Evolutionary conservation across 2,888 invertebrate genomes (phyloP), one percentile per base, ranked within the genome.

Genomic region (Ormyrus pomaceus): DNA sequence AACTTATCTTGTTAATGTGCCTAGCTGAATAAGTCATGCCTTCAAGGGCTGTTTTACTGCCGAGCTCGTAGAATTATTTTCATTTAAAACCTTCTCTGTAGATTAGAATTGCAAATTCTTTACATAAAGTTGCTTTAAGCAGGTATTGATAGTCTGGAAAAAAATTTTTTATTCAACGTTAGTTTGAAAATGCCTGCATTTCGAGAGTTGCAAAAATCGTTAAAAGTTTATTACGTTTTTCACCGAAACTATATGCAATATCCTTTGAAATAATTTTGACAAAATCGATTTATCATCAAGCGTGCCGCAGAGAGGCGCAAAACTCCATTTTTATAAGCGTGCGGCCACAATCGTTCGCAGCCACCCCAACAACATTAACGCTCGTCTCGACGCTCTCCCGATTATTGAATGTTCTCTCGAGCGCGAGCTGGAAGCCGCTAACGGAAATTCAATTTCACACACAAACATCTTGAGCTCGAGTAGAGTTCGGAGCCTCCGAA

Each of bases 381-480:
- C 76, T 46, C 62, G 34, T 34, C 34, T 34, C 34, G 34, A 34
- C 34, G 34, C 50, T 10, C 70, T 8, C 9, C 58, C 68, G 76
- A 71, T 80, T 77, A 80, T 80, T 76, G 80, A 71, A 76, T 74
- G 73, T 64, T 69, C 73, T 70, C 77, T 73, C 45, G 51, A 78
- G 65, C 77, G 72, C 45, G 56, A 55, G 51, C 9, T 56, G 75
- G 72, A 64, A 79, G 82, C 79, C 70, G 70, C 82, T 65, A 71
- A 68, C 78, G 75, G 81, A 81, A 82, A 82, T 82, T 82, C 82
- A 82, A 82, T 82, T 82, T 82, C 79, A 50, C 82, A 55, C 82
- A 79, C 81, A 82, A 82, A 82, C 82, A 82, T 81, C 77, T 82
- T 81, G 76, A 73, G 73, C 81, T 81, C 72, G 56, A 74, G 78